A percentile compares a stretch with the other conserved stretches of the same genome.
Conservation (phyloP, 1,140 invertebrate species). For the Spodoptera frugiperda region DNA sequence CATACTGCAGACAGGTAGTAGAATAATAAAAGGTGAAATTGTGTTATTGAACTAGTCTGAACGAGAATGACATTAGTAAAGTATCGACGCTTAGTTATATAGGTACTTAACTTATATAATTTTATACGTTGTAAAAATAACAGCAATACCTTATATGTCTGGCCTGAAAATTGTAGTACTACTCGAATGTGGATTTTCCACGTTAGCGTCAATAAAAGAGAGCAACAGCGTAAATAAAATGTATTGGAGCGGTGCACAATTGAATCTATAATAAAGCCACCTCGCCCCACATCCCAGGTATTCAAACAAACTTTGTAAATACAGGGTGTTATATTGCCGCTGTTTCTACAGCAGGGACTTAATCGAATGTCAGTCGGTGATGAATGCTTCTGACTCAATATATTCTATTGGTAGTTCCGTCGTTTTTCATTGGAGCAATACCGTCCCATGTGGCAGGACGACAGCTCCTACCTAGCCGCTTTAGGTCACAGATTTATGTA, state of each 20-base stretch:
- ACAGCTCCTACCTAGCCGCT: not conserved
- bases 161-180: no score
- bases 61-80: not conserved
- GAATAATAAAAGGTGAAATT: no score
- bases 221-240: not conserved
- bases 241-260: not conserved
- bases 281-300: not conserved
- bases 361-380: slow-evolving; percentile 35
- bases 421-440: slow-evolving; percentile 38
- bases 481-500: slow-evolving; percentile 26
- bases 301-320: slow-evolving; percentile 17
- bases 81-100: not conserved
- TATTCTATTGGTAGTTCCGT: not conserved
- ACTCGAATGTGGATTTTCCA: no score
- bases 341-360: slow-evolving; percentile 18
- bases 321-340: slow-evolving; percentile 17
- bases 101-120: no score
- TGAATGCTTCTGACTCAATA: slow-evolving; percentile 36
- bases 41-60: no score
- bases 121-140: no score
- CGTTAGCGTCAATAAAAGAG: not conserved
- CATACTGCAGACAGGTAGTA: no score
- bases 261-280: not conserved
- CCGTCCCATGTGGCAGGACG: slow-evolving; percentile 13
- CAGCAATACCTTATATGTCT: no score